Percentiles rank a stretch among this genome's conserved stretches.
phyloP scores from a whole-genome alignment of 1,140 invertebrate genomes.

The Oscheius sp. region DNA sequence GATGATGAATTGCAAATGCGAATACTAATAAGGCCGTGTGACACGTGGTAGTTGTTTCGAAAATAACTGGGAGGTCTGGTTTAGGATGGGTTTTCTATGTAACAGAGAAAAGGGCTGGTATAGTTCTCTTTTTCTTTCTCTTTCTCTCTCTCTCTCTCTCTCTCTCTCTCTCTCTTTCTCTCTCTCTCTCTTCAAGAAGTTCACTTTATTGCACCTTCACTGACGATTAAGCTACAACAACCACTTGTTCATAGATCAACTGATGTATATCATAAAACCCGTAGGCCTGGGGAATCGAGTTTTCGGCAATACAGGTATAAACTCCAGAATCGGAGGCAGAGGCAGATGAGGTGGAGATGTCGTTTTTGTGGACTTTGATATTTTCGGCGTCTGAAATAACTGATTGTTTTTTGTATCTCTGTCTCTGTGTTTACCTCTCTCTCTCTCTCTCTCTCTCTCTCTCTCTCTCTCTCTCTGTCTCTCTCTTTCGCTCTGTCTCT shows the following conservation, averaged over 20 bases:
- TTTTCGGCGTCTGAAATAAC: not conserved
- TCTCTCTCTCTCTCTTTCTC: too few relatives aligned
- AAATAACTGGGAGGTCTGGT: too few relatives aligned
- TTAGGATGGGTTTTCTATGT: too few relatives aligned
- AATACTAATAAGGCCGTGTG: too few relatives aligned
- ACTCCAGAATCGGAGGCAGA: not conserved
- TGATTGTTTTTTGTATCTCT: not conserved
- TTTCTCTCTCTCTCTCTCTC: too few relatives aligned
- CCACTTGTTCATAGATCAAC: constrained; percentile 11
- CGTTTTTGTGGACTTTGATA: constrained; percentile 4
- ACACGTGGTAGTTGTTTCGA: too few relatives aligned
- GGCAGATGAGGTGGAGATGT: not conserved
- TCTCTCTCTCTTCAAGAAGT: too few relatives aligned
- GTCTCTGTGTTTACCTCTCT: not conserved
- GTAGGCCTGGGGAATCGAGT: constrained; percentile 13
- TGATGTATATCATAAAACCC: constrained; percentile 12
- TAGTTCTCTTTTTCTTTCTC: too few relatives aligned
- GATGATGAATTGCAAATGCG: too few relatives aligned
- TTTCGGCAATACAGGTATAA: constrained; percentile 15
- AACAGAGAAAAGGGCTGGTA: too few relatives aligned
- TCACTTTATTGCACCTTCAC: too few relatives aligned
- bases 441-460: not conserved
- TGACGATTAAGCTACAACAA: constrained; percentile 9
- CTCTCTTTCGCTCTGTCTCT: too few relatives aligned
- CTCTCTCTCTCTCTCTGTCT: not conserved